A percentile compares a stretch with the other conserved stretches of the same genome.
Conservation (phyloP, 2,797 vertebrate genomes). For the Sebastes nivosus region DNA sequence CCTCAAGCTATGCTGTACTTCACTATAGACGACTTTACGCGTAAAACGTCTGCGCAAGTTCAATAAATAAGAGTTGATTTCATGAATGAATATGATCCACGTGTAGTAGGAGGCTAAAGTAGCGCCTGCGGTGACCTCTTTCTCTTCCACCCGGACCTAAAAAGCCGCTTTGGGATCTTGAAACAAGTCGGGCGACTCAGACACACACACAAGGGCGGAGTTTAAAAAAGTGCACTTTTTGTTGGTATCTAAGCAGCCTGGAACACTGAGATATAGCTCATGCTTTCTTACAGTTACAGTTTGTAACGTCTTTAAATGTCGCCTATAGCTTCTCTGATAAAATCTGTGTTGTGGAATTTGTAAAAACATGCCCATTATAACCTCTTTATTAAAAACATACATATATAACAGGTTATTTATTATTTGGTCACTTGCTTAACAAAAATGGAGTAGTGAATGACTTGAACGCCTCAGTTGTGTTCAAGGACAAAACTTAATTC, state of each 20-base stretch:
- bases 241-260: neutral
- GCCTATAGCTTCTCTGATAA: neutral
- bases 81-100: conserved; percentile 16
- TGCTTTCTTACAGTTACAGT: rapidly evolving
- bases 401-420: neutral
- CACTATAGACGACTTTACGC: neutral
- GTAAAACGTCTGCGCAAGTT: neutral
- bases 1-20: conserved; percentile 8
- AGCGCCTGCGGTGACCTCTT: conserved; percentile 23
- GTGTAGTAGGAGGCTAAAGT: conserved; percentile 26
- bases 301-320: neutral
- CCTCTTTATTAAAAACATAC: neutral
- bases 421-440: neutral
- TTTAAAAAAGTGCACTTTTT: neutral
- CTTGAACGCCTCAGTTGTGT: conserved; percentile 3
- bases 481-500: conserved; percentile 7
- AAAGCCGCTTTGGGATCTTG: conserved; percentile 4
- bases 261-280: neutral
- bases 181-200: conserved; percentile 6
- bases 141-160: conserved; percentile 35
- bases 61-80: neutral
- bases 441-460: neutral
- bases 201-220: conserved; percentile 53
- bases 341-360: too few relatives aligned
- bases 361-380: neutral